phyloP scores from a whole-genome alignment of 2,113 vertebrate species.

The Malurus cyaneus region DNA sequence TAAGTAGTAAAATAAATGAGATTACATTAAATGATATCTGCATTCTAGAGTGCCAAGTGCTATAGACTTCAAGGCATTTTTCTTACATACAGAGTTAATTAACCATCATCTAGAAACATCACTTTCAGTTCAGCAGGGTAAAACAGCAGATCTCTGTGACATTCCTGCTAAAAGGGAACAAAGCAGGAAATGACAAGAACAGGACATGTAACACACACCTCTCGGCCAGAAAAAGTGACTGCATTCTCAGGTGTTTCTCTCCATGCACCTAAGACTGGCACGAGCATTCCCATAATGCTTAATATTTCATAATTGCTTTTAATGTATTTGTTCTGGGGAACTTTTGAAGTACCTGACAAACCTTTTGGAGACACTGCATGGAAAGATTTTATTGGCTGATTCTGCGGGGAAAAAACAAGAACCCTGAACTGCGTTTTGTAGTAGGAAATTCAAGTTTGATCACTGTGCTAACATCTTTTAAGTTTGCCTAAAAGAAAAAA shows the following conservation, averaged over 20 bases:
- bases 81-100: not conserved
- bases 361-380: not conserved
- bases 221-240: not conserved
- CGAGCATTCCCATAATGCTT: not conserved
- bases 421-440: not conserved
- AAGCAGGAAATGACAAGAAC: not conserved
- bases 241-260: not conserved
- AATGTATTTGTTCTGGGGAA: not conserved
- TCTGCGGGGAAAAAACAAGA: not conserved
- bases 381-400: not conserved
- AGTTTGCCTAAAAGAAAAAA: not conserved
- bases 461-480: not conserved
- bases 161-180: not conserved
- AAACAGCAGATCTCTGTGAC: not conserved
- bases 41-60: not conserved
- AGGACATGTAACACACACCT: not conserved
- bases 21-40: not conserved
- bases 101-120: not conserved
- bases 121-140: not conserved
- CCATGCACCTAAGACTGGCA: not conserved
- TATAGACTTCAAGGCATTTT: not conserved
- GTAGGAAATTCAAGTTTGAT: not conserved
- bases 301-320: not conserved
- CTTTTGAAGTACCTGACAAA: not conserved
- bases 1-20: not conserved